Base-by-base conservation (phyloP, 2,888 invertebrate genomes). In the Ditula angustiorana region DNA sequence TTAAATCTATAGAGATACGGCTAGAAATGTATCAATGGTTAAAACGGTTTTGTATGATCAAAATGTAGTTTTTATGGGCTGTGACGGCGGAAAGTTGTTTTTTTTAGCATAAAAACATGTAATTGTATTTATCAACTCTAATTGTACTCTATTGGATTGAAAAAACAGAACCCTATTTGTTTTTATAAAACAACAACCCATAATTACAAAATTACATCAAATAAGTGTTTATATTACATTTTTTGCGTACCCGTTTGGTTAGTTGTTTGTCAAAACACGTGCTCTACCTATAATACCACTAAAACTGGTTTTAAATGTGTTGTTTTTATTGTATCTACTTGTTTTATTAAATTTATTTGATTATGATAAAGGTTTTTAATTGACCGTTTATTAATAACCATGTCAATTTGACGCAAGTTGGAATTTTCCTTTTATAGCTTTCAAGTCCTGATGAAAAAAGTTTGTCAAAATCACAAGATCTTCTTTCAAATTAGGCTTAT, bases 291-390 rank as follows among this genome's bases (percentile, higher is more conserved):
- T 49, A 16, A n/a, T 30, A 10, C 3, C 11, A 23, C n/a, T n/a
- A 21, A 52, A 53, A 53, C 53, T 19, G 53, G 53, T 53, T 53
- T 28, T 35, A 13, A 35, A 35, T 53, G 30, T 13, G 35, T 35
- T 35, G 53, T 53, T 52, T 53, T 53, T 33, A 46, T n/a, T n/a
- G 13, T 16, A 35, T 35, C n/a, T 50, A 50, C 11, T 30, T 50
- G 23, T 10, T 19, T 41, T 19, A 41, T 41, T 19, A 8, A 41
- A 19, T 19, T 19, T 19, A 41, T 41, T 19, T 13, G 13, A 30
- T 30, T 10, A 5, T 41, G 19, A 41, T 41, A 19, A 19, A 41
- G 10, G 16, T 41, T 10, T 19, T 19, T 41, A 41, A 41, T 41
- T 19, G 16, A 41, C 19, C 19, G 10, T 19, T 16, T 19, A 8